Base-by-base conservation (phyloP, 2,888 invertebrate genomes). In the Mayetiola destructor region DNA sequence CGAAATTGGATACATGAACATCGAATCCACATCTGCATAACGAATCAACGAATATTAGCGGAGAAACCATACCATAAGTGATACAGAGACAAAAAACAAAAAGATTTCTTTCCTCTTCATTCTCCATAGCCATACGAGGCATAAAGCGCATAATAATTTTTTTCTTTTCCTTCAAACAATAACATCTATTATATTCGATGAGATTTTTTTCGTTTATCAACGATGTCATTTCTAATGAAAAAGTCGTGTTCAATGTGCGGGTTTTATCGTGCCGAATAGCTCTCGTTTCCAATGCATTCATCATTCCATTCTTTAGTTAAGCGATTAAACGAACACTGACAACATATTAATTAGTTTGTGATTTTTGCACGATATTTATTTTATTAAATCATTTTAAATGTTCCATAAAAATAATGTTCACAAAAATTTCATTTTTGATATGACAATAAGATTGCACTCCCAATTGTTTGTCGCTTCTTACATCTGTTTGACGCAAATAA, bases 11-110 rank as follows among this genome's bases (percentile, higher is more conserved):
- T n/a, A n/a, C n/a, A n/a, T n/a, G n/a, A n/a, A n/a, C n/a, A n/a
- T n/a, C n/a, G n/a, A n/a, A n/a, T n/a, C n/a, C 48, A 48, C 48
- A 48, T 48, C 48, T 48, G 48, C 27, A 48, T n/a, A 48, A 48
- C 48, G 16, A 48, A 48, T 48, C 27, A 27, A 48, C n/a, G n/a
- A n/a, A n/a, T n/a, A n/a, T n/a, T n/a, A n/a, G 48, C 48, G 48
- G 27, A n/a, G n/a, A n/a, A n/a, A n/a, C n/a, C 48, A 48, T 48
- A 48, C 48, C 23, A 27, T 27, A 48, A 48, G 27, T 14, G 4
- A n/a, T 27, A 23, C 27, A 48, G 29, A 23, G 48, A 48, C 48
- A 48, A 48, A 48, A 48, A 14, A n/a, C n/a, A n/a, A n/a, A n/a
- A n/a, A n/a, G n/a, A n/a, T n/a, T n/a, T n/a, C n/a, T n/a, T n/a